Evolutionary conservation across 1,140 invertebrate genomes (phyloP), one percentile per base, ranked within the genome.

Genomic region (Neomicropteryx cornuta): DNA sequence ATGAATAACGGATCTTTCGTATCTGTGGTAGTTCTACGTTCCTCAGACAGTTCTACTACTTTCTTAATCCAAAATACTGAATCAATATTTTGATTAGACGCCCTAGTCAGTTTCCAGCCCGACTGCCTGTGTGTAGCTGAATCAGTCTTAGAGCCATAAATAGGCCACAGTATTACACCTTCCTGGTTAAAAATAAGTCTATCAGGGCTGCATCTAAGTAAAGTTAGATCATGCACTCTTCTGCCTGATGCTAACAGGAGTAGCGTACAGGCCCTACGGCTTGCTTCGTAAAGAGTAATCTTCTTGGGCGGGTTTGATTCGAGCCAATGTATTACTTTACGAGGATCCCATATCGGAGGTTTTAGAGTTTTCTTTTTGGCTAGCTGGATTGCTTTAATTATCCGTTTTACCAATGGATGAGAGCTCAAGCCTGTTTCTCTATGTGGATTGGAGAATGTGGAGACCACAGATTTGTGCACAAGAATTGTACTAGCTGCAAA

Each of bases 151-250:
- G 35, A 48, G 8, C 44, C 40, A 16, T 42, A 48, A 2, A 6
- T 23, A n/a, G 43, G 44, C 44, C 40, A 48, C 13, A 48, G 21
- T 6, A 43, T 43, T 5, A 48, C 39, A 30, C 44, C 44, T 11
- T 41, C 33, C 11, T 39, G 8, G 8, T 8, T 13, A 27, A 27
- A 8, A 8, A 8, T 13, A 8, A 27, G 13, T 27, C 8, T 8
- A 27, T 27, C 13, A 27, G 23, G 23, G 13, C 23, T 27, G 8
- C 8, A 8, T 8, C 13, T 13, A 8, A 27, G 13, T 27, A 27
- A 13, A 13, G 23, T 27, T 27, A 27, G 23, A 27, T 27, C 23
- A 13, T 27, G 23, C 13, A 27, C 13, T 13, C 23, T 27, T 27
- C 23, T 8, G 13, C 23, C 23, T 13, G 23, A 27, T 8, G 23